phyloP scores from a whole-genome alignment of 1,140 invertebrate species.

The Pseudomyrmex sp. region DNA sequence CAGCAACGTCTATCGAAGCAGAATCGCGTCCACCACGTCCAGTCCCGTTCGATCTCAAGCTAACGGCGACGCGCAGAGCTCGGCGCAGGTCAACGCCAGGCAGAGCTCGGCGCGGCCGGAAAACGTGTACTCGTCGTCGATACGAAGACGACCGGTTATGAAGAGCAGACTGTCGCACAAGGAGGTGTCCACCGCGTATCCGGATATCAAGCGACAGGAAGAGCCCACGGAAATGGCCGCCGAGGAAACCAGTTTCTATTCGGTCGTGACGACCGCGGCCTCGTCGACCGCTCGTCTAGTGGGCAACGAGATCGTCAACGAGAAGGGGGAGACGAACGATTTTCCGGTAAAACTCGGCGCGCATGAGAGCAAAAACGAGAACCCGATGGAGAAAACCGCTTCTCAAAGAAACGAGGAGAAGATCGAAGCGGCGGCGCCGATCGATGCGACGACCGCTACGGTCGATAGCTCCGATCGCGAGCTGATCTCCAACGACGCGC shows the following conservation, averaged over 20 bases:
- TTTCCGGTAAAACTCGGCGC: not conserved
- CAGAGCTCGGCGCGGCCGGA: conserved; percentile 73
- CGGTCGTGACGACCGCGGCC: conserved; percentile 43
- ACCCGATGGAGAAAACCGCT: not conserved
- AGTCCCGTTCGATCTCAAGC: conserved; percentile 26
- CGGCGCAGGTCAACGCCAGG: not conserved
- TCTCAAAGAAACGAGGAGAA: not conserved
- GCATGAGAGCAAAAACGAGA: conserved; percentile 29
- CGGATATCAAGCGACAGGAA: conserved; percentile 53
- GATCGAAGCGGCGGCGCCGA: not conserved
- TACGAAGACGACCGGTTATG: conserved; percentile 73
- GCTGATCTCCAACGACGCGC: not conserved
- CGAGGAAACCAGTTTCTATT: conserved; percentile 80
- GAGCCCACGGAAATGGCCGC: conserved; percentile 76
- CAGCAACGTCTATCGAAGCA: conserved; percentile 76
- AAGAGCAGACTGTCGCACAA: conserved; percentile 61
- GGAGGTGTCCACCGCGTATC: conserved; percentile 28
- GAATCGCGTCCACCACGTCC: conserved; percentile 68
- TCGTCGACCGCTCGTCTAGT: conserved; percentile 36
- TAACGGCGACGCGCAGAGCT: not conserved
- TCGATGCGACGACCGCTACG: not conserved
- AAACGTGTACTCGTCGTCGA: conserved; percentile 77
- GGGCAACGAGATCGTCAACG: conserved; percentile 55
- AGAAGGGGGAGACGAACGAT: conserved; percentile 23
- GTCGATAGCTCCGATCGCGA: not conserved